Evolutionary conservation across 2,113 vertebrate genomes (phyloP), one percentile per base, ranked within the genome.

Genomic region (Paramisgurnus dabryanus): DNA sequence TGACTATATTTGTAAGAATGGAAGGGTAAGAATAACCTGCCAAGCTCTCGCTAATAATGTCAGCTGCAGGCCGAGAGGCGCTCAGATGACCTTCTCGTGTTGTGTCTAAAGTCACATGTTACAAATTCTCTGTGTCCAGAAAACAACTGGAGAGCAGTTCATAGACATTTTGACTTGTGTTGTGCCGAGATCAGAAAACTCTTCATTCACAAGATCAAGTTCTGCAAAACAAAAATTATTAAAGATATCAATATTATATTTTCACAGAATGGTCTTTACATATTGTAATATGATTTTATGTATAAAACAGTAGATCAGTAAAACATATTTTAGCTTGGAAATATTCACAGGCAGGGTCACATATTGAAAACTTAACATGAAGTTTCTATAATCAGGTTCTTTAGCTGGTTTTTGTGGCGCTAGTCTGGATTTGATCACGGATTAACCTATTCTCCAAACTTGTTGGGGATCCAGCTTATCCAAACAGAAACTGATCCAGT

Each of bases 1-100:
- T 87, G 98, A 99, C 89, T 99, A 99, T 92, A 99, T 99, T 94
- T 99, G 98, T 89, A 99, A 98, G 92, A 92, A 99, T 1, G 98
- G 98, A 87, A 93, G 95, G 90, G 98, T 99, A 93, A 96, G 96
- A 92, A 45, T 65, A 22, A n/a, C 2, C 1, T 41, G 6, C 50
- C 12, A 2, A 50, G 67, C 49, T 60, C 27, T 40, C 11, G 17
- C 61, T 50, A 11, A 6, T 57, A 57, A 57, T 41, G 69, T 72
- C 15, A 72, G 9, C 50, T 57, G 34, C 15, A 34, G 22, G 22
- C 67, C 17, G 49, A 50, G 3, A 69, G 47, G 7, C 15, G 15
- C 27, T 71, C 55, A 71, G 49, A 55, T 57, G 5, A 57, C 69
- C 40, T 57, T 71, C 34, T 57, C 8, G 34, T 1, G n/a, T 72